These are phyloP conservation scores for Andrena dorsata DNA, from an alignment of 2,888 invertebrate species.

Conservation along the genomic window DNA sequence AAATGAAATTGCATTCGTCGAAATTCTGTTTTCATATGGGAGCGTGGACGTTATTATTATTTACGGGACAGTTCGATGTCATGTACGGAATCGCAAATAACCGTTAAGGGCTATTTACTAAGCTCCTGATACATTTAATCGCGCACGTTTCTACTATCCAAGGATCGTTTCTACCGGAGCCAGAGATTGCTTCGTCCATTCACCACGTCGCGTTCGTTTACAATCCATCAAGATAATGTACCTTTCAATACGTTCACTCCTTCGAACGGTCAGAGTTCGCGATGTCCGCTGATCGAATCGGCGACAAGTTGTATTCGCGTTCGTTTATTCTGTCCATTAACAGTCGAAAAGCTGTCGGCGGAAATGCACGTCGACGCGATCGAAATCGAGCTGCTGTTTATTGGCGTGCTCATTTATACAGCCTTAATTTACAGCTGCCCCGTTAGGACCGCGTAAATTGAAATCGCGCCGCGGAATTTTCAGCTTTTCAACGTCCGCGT, in stretches of 20 bases:
- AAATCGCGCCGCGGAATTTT: conserved; percentile 7
- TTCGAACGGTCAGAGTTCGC: background rate
- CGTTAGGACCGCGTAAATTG: background rate
- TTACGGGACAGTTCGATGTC: background rate
- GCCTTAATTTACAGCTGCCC: background rate
- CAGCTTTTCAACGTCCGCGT: background rate
- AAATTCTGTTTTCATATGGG: background rate
- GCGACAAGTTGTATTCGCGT: conserved; percentile 10
- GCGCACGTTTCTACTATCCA: background rate
- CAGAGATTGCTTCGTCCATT: background rate
- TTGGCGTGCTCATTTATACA: conserved; percentile 5
- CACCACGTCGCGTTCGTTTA: conserved; percentile 19
- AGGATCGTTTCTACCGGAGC: background rate
- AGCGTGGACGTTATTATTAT: background rate
- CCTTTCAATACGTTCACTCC: background rate
- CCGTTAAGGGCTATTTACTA: background rate
- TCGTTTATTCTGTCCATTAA: conserved; percentile 29
- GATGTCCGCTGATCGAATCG: conserved; percentile 18
- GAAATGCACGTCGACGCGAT: background rate
- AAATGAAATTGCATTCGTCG: conserved; percentile 9
- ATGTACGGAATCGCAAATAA: conserved; percentile 3
- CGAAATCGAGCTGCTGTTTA: background rate
- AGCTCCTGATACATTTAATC: background rate
- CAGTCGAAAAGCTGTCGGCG: conserved; percentile 15
- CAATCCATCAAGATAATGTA: conserved; percentile 20